phyloP scores from a whole-genome alignment of 1,140 invertebrate species.

The Cataglyphis hispanica region DNA sequence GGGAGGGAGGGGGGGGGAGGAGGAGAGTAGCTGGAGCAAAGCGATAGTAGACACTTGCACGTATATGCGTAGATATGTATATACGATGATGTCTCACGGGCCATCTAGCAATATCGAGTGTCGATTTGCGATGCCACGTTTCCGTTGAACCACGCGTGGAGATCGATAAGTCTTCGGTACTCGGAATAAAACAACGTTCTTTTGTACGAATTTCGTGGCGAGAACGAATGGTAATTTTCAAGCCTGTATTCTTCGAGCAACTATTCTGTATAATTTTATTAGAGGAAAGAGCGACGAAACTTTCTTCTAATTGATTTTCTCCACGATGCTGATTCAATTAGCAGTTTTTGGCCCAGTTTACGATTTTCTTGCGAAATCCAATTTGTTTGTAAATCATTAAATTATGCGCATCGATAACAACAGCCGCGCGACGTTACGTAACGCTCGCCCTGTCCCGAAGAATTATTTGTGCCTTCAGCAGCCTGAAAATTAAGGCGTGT shows the following conservation, averaged over 20 bases:
- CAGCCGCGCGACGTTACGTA: background rate
- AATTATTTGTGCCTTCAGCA: slow-evolving; percentile 21
- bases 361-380: slow-evolving; percentile 27
- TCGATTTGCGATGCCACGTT: slow-evolving; percentile 39
- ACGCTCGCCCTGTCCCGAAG: background rate
- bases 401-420: slow-evolving; percentile 48
- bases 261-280: slow-evolving; percentile 53
- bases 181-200: background rate
- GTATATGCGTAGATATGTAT: slow-evolving; percentile 35
- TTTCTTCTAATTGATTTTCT: slow-evolving; percentile 58
- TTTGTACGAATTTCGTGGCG: background rate
- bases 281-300: slow-evolving; percentile 38
- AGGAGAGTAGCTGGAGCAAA: slow-evolving; percentile 64
- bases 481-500: slow-evolving; percentile 8
- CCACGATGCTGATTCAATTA: slow-evolving; percentile 22
- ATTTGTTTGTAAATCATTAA: slow-evolving; percentile 56
- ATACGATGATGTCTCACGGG: slow-evolving; percentile 73
- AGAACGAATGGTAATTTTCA: slow-evolving; percentile 38
- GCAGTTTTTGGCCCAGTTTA: slow-evolving; percentile 38
- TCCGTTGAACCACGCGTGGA: background rate
- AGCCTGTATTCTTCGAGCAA: background rate
- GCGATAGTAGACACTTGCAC: slow-evolving; percentile 68
- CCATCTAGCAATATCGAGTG: slow-evolving; percentile 81
- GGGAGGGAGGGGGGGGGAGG: too few species aligned
- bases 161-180: slow-evolving; percentile 12